Evolutionary conservation across 2,888 invertebrate genomes (phyloP), one percentile per base, ranked within the genome.

Genomic region (Meta bourneti): DNA sequence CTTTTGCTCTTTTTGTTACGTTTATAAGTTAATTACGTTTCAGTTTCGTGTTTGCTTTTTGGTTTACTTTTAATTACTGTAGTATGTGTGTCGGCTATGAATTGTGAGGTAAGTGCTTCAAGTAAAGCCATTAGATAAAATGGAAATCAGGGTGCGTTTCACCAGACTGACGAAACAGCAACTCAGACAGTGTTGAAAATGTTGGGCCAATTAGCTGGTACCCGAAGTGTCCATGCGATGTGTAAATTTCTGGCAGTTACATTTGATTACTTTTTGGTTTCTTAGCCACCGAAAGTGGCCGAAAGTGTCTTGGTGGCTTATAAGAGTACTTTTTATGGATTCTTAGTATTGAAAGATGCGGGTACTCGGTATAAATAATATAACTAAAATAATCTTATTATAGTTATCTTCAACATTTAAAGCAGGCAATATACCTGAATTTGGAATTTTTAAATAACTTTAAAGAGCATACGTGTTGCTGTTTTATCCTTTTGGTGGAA

Each of bases 1-100:
- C 51, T 52, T 48, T 77, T 11, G 5, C 70, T 70, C 74, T 71
- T 52, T 78, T 75, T 69, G n/a, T 84, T 84, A 7, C 34, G 54
- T 84, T 84, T 84, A 84, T 84, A 34, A 83, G 51, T 84, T 84
- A 61, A 34, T 84, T 84, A 74, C 52, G 34, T 52, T 84, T 84
- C n/a, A 2, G 72, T 84, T 61, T 84, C 54, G 7, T 49, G 11
- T 74, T 83, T 84, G 34, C 61, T 34, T 34, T 61, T 61, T 61
- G 61, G 61, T 61, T 61, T 61, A 9, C 16, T 61, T 61, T 61
- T 5, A 61, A 61, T 16, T 61, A 5, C 16, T 61, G 61, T 34
- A 34, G 34, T 34, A 34, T 34, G 34, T 13, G 13, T 61, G 7
- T 61, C 16, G 13, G 16, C 61, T 11, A 61, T 61, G 61, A 16